Evolutionary conservation across 1,140 invertebrate genomes (phyloP).

Genomic region (Leptinotarsa defecta): DNA sequence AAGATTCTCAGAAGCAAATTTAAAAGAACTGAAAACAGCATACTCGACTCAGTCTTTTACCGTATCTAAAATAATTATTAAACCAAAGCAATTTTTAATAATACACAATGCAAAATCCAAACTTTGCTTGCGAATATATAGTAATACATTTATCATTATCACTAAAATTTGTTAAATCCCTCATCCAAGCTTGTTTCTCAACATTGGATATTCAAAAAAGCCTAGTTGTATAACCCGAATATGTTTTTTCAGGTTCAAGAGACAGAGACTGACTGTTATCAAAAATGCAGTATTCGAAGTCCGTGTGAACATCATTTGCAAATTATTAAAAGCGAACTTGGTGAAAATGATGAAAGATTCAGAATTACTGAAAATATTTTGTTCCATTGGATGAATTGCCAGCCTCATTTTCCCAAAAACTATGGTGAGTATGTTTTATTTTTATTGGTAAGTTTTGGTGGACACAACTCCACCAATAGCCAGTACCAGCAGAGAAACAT

Average conservation of each 20-base stretch:
- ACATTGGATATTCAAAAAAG: too few species aligned
- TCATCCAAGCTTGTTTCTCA: too few species aligned
- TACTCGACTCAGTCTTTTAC: too few species aligned
- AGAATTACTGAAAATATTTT: slow-evolving; percentile 38
- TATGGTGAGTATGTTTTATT: slow-evolving; percentile 38
- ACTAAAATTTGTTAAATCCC: too few species aligned
- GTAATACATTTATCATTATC: too few species aligned
- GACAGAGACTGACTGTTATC: background rate
- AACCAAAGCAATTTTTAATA: too few species aligned
- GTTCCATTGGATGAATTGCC: slow-evolving; percentile 40
- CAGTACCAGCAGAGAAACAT: background rate
- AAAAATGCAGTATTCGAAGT: background rate
- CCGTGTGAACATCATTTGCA: slow-evolving; percentile 26
- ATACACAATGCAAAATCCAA: too few species aligned
- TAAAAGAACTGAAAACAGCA: too few species aligned
- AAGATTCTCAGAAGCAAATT: too few species aligned
- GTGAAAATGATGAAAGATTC: slow-evolving; percentile 35
- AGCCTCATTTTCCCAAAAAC: slow-evolving; percentile 44
- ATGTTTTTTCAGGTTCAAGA: slow-evolving; percentile 9
- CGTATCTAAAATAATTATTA: too few species aligned
- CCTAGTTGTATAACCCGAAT: too few species aligned
- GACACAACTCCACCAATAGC: background rate
- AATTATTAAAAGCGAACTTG: slow-evolving; percentile 32
- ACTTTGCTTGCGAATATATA: too few species aligned
- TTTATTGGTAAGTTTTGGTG: background rate